Base-by-base conservation (phyloP, 2,797 vertebrate species). In the Glyptemys insculpta region DNA sequence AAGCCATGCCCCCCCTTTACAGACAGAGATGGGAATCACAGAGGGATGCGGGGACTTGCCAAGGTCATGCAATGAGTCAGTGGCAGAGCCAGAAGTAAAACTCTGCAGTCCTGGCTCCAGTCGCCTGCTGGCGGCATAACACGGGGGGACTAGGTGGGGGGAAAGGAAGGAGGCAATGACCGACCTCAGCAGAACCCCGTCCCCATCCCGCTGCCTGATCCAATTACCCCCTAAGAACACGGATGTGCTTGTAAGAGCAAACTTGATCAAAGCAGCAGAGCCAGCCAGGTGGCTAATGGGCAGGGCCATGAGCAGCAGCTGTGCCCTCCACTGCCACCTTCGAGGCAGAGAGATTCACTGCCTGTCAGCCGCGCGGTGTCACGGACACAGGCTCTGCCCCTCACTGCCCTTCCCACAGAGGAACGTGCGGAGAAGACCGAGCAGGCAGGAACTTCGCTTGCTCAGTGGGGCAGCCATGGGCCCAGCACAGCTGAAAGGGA, bases 401-500 rank as follows among this genome's bases (percentile, higher is more conserved):
- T 53, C 78, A 23, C 12, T 4, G 41, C 41, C 25, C 21, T 41
- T 8, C 44, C 29, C 3, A 49, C 50, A 56, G 23, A 25, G 74
- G 31, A 74, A 12, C 52, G 1, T 65, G 18, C 21, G 0, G 41
- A 19, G 54, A 44, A 34, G 53, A 31, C 65, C 0, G 1, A 4
- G 2, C 14, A 0, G 34, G 10, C 2, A 3, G 29, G 19, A 72
- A 21, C 65, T 41, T 50, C 15, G 65, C 18, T 19, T 0, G 21
- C 50, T 23, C 37, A 7, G 37, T 0, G 4, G 4, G 52, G 52
- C 1, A 19, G 57, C n/a, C 50, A 18, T 3, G 76, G 65, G 41
- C 2, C 23, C 74, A 2, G 0, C 2, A 7, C 21, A 47, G 84
- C 59, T 23, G 5, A 54, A 29, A 41, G 65, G 65, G 65, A 7